A percentile compares a stretch with the other conserved stretches of the same genome.
Conservation (phyloP, 2,888 invertebrate genomes). For the Mylabris sibirica region DNA sequence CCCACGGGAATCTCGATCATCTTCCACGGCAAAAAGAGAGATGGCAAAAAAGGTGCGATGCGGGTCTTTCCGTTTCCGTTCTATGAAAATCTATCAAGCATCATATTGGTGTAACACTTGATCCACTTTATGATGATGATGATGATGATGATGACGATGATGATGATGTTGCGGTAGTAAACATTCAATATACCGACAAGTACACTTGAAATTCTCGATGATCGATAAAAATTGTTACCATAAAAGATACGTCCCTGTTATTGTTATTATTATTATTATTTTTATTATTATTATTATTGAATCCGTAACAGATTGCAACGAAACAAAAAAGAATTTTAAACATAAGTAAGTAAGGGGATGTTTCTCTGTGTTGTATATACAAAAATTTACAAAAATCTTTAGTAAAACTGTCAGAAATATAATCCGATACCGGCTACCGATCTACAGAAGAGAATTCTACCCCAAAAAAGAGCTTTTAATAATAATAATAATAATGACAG, state of each 20-base stretch:
- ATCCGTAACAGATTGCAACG: background rate
- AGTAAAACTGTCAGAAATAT: background rate
- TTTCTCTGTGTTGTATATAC: too few relatives aligned
- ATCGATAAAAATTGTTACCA: background rate
- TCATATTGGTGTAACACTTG: conserved; percentile 15
- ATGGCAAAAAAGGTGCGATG: background rate
- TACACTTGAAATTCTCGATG: background rate
- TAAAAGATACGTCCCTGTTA: background rate
- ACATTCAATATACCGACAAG: conserved; percentile 4
- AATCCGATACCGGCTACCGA: conserved; percentile 11
- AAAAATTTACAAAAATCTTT: background rate
- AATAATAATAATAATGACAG: conserved; percentile 45
- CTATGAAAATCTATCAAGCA: background rate
- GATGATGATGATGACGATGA: background rate
- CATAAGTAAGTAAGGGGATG: conserved; percentile 4
- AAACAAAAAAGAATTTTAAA: background rate
- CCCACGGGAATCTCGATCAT: background rate
- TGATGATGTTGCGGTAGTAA: conserved; percentile 5
- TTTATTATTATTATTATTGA: background rate
- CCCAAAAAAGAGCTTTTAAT: background rate
- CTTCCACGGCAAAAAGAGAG: background rate
- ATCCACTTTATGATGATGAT: conserved; percentile 3
- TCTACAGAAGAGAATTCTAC: background rate
- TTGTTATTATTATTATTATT: too few relatives aligned
- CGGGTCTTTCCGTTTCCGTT: conserved; percentile 19